Percentiles rank a stretch among this genome's conserved stretches.
phyloP scores from a whole-genome alignment of 2,888 invertebrate genomes.

The Aspidapion aeneum region DNA sequence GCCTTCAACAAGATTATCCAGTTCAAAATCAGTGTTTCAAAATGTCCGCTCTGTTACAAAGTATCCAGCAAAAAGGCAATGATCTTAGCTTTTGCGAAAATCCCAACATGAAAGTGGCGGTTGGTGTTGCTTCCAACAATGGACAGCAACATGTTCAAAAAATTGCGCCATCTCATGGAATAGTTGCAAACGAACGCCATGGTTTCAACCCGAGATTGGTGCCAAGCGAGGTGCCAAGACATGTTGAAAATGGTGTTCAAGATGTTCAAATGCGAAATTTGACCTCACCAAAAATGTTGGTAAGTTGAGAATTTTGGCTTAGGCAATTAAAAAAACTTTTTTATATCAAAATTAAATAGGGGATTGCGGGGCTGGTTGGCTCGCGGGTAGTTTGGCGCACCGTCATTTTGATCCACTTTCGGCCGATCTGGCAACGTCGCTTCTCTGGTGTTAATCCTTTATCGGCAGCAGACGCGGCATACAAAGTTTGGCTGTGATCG shows the following conservation, averaged over 20 bases:
- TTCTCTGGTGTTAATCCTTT: no score
- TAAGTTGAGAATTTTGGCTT: no score
- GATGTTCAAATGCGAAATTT: background rate
- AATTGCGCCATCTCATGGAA: background rate
- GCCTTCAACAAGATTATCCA: background rate
- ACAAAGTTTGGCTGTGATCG: no score
- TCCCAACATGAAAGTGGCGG: background rate
- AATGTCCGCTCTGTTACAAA: background rate
- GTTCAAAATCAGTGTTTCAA: background rate
- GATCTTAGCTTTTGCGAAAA: background rate
- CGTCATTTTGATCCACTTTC: no score
- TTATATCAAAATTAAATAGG: no score
- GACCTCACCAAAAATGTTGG: background rate
- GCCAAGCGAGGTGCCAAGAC: background rate
- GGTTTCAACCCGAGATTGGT: background rate
- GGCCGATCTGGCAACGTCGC: no score
- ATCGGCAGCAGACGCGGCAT: no score
- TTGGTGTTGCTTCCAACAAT: background rate
- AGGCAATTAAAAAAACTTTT: no score
- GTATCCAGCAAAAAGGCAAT: background rate
- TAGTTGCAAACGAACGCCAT: background rate
- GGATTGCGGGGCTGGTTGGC: no score
- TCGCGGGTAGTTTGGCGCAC: no score
- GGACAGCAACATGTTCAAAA: background rate
- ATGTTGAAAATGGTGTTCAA: background rate